Evolutionary conservation across 2,888 invertebrate species (phyloP).

Genomic region (Platycheirus albimanus): DNA sequence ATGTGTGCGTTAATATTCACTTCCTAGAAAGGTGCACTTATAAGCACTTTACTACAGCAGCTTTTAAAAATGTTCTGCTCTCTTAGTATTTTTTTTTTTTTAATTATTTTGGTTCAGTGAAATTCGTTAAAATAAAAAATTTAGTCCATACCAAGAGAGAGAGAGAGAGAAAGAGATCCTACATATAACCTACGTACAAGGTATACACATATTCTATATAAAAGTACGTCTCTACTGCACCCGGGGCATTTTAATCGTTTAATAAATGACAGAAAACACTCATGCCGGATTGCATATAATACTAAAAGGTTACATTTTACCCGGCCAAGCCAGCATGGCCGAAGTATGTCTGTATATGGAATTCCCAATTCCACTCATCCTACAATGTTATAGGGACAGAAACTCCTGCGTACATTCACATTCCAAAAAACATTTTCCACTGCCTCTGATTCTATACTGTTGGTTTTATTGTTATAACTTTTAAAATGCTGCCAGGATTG

Average conservation of each 20-base stretch:
- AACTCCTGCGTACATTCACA: slow-evolving; percentile 1
- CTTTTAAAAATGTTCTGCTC: slow-evolving; percentile 28
- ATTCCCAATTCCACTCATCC: not conserved
- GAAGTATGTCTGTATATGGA: not conserved
- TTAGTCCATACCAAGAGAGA: slow-evolving; percentile 20
- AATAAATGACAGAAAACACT: slow-evolving; percentile 68
- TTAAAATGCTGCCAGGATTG: slow-evolving; percentile 39
- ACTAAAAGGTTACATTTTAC: slow-evolving; percentile 62
- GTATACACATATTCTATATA: slow-evolving; percentile 35
- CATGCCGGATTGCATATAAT: slow-evolving; percentile 66
- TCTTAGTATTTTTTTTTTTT: slow-evolving; percentile 5
- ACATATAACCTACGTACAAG: too few relatives aligned
- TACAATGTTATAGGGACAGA: not conserved
- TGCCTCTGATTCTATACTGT: slow-evolving; percentile 39
- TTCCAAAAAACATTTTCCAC: slow-evolving; percentile 20
- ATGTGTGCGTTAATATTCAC: too few relatives aligned
- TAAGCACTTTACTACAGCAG: slow-evolving; percentile 30
- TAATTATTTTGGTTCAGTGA: slow-evolving; percentile 4
- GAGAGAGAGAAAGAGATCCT: too few relatives aligned
- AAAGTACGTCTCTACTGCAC: slow-evolving; percentile 33
- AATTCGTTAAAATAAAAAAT: slow-evolving; percentile 31
- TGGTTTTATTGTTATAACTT: slow-evolving; percentile 54
- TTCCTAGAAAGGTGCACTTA: slow-evolving; percentile 33
- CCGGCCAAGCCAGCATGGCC: slow-evolving; percentile 4
- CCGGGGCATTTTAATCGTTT: slow-evolving; percentile 61